These are phyloP conservation scores for Callithrix jacchus DNA, from an alignment of 2,113 vertebrate species.

Conservation along the genomic window DNA sequence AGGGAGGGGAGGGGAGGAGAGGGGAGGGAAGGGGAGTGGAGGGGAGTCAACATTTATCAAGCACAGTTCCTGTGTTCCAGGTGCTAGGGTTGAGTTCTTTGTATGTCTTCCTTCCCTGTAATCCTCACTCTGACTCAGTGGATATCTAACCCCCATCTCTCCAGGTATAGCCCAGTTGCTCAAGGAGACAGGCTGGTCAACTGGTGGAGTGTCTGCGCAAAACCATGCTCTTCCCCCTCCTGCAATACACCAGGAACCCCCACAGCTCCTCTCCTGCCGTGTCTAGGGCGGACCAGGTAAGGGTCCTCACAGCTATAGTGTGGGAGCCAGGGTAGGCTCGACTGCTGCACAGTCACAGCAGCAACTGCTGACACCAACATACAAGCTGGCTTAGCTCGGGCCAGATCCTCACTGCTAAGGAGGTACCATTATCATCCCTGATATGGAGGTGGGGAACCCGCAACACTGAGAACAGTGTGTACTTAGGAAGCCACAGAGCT, in stretches of 20 bases:
- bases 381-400: not conserved
- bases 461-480: accelerated
- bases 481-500: not conserved
- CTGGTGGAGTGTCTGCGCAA: accelerated
- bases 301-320: not conserved
- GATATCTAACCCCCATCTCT: not conserved
- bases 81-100: too few relatives aligned
- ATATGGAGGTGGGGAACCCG: not conserved
- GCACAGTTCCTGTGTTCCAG: not conserved
- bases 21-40: not conserved
- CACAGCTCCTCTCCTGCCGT: accelerated
- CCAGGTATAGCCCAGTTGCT: not conserved
- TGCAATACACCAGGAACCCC: not conserved
- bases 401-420: not conserved
- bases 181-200: not conserved
- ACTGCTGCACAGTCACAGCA: not conserved
- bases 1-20: not conserved
- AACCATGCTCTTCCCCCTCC: not conserved
- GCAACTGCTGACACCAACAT: accelerated
- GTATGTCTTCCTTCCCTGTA: not conserved
- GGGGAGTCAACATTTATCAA: too few relatives aligned
- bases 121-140: too few relatives aligned
- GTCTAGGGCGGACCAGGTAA: not conserved
- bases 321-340: accelerated
- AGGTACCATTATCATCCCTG: not conserved